Base-by-base conservation (phyloP, 2,113 vertebrate genomes). In the Oncorhynchus masou region DNA sequence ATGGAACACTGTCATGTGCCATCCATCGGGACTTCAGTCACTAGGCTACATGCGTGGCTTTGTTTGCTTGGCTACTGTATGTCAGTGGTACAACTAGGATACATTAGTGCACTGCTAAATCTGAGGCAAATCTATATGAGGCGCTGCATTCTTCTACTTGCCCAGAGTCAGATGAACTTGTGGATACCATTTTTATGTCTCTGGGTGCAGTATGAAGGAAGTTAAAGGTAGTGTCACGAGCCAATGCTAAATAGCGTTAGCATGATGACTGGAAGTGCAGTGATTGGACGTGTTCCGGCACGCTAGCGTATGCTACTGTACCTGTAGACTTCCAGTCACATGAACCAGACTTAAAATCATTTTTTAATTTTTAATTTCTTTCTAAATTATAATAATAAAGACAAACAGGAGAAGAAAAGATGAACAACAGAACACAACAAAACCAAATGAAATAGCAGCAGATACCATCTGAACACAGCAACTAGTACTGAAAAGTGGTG, bases 1-100 rank as follows among this genome's bases (percentile, higher is more conserved):
- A 67, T 67, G 25, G 65, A 67, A 67, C 25, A 16, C 65, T 67
- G 65, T 67, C 65, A 67, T 64, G 59, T 62, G 8, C 29, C 65
- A 67, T 24, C 8, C 25, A 12, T 67, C 0, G 64, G 24, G 65
- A 62, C n/a, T 16, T 24, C n/a, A 2, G 59, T 8, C 13, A 8
- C 59, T 62, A 24, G 59, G 59, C 59, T 62, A 22, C 59, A 62
- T 19, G 51, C 13, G 5, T 54, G 51, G 12, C 51, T 54, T 54
- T 54, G 51, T 45, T 45, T 45, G 15, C 13, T 54, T 54, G 39
- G 51, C 51, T 19, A 54, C 2, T 16, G 59, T 54, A 54, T 19
- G 59, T 62, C 20, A n/a, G 59, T 22, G 16, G 59, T n/a, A 57
- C 9, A 9, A 20, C 7, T 57, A 20, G 54, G 54, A 16, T 20